Evolutionary conservation across 2,888 invertebrate genomes (phyloP).

Genomic region (Alviniconcha strummeri): DNA sequence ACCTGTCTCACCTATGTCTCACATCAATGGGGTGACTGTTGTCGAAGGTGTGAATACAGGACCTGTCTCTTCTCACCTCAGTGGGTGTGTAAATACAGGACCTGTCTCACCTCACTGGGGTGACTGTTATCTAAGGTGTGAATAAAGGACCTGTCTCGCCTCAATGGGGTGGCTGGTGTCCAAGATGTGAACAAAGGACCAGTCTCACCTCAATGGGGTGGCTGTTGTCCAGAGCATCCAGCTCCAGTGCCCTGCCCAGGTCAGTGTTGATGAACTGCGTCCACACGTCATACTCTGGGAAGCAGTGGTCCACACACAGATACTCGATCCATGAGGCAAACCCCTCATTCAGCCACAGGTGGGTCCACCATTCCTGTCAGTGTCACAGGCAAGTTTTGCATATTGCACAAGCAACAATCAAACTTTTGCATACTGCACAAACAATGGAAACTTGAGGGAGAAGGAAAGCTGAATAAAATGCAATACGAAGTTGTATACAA

Average conservation of each 20-base stretch:
- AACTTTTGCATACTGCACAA: too few species aligned
- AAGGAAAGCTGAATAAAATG: too few species aligned
- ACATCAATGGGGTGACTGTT: too few species aligned
- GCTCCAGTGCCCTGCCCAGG: constrained; percentile 84
- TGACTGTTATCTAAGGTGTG: background rate
- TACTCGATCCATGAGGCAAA: constrained; percentile 97
- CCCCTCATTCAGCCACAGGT: constrained; percentile 95
- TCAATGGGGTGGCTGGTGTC: background rate
- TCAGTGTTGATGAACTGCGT: constrained; percentile 95
- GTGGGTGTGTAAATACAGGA: too few species aligned
- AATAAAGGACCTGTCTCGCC: background rate
- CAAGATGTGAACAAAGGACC: too few species aligned
- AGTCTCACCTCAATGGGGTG: constrained; percentile 92
- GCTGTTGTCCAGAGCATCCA: constrained; percentile 90
- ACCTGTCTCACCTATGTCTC: too few species aligned
- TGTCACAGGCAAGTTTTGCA: too few species aligned
- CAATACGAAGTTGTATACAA: too few species aligned
- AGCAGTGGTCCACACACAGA: constrained; percentile 91
- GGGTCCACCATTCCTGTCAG: constrained; percentile 92
- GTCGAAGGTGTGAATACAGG: too few species aligned
- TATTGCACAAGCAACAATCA: background rate
- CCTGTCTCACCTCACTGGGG: background rate
- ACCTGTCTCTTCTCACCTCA: too few species aligned
- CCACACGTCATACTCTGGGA: constrained; percentile 98
- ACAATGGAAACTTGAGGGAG: too few species aligned